Evolutionary conservation across 2,888 invertebrate genomes (phyloP).

Genomic region (Eudemis profundana): DNA sequence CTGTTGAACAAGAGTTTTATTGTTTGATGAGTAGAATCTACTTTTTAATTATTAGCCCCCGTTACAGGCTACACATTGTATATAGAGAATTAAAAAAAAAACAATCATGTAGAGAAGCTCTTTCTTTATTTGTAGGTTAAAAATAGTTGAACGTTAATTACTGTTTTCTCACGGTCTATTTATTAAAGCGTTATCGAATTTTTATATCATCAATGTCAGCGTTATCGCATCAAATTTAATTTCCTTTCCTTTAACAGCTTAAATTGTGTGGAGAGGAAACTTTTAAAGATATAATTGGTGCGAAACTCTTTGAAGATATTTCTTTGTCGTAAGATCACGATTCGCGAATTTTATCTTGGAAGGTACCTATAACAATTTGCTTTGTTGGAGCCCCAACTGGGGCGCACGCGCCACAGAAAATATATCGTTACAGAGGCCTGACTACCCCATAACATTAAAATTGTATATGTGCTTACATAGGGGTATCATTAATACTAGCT

Average conservation of each 20-base stretch:
- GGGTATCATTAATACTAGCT: not conserved
- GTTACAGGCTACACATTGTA: too few species aligned
- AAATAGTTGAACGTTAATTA: not conserved
- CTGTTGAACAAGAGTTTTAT: too few species aligned
- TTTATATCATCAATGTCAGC: slow-evolving; percentile 4
- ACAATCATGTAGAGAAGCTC: too few species aligned
- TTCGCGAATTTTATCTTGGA: slow-evolving; percentile 28
- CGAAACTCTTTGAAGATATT: slow-evolving; percentile 38
- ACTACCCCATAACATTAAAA: not conserved
- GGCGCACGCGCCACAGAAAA: slow-evolving; percentile 50
- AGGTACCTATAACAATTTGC: slow-evolving; percentile 34
- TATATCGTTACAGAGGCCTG: not conserved
- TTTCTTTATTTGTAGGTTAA: too few species aligned
- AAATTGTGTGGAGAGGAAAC: slow-evolving; percentile 27
- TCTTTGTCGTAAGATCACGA: slow-evolving; percentile 30
- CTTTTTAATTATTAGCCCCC: too few species aligned
- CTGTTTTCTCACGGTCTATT: not conserved
- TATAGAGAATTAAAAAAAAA: too few species aligned
- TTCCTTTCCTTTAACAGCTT: not conserved
- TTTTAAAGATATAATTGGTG: slow-evolving; percentile 30
- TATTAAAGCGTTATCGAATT: not conserved
- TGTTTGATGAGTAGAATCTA: too few species aligned
- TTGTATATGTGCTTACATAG: too few species aligned
- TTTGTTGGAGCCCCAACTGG: slow-evolving; percentile 50
- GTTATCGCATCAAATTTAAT: slow-evolving; percentile 20